These are phyloP conservation scores for Rhabdomys dilectus DNA, from an alignment of 2,113 vertebrate genomes.

Conservation along the genomic window DNA sequence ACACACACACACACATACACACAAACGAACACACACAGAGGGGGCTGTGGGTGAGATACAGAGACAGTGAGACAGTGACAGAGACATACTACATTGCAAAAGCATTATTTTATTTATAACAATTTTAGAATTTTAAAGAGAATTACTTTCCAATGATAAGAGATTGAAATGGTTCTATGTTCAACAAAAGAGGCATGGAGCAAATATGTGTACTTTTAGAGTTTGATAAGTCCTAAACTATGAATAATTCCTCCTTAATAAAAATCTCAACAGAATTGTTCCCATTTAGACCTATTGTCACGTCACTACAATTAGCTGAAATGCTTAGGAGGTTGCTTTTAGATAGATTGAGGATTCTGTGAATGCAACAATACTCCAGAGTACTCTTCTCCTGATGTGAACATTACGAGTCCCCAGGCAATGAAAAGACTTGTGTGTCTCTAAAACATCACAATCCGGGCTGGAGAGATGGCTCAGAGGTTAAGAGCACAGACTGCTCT, in stretches of 20 bases:
- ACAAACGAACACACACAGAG: neutral
- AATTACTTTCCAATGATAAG: neutral
- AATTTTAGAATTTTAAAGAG: neutral
- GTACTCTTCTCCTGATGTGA: neutral
- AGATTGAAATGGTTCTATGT: conserved; percentile 4
- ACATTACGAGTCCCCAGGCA: neutral
- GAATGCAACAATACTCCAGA: neutral
- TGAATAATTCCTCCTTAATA: conserved; percentile 18
- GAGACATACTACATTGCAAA: neutral
- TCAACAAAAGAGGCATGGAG: neutral
- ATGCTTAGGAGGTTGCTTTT: neutral
- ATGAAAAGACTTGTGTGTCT: neutral
- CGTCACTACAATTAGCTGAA: conserved; percentile 22
- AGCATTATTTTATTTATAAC: neutral
- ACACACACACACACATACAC: neutral
- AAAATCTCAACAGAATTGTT: neutral
- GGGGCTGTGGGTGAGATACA: neutral
- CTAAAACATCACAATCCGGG: neutral
- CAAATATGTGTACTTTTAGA: neutral
- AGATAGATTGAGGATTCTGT: neutral
- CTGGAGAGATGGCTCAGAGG: too few species aligned
- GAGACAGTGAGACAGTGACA: neutral
- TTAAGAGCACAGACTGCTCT: too few species aligned
- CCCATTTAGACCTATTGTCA: conserved; percentile 11
- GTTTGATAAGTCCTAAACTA: conserved; percentile 37